Percentiles rank a stretch among this genome's conserved stretches.
Evolutionary conservation across 2,113 vertebrate genomes (phyloP).

Genomic region (Uria lomvia): DNA sequence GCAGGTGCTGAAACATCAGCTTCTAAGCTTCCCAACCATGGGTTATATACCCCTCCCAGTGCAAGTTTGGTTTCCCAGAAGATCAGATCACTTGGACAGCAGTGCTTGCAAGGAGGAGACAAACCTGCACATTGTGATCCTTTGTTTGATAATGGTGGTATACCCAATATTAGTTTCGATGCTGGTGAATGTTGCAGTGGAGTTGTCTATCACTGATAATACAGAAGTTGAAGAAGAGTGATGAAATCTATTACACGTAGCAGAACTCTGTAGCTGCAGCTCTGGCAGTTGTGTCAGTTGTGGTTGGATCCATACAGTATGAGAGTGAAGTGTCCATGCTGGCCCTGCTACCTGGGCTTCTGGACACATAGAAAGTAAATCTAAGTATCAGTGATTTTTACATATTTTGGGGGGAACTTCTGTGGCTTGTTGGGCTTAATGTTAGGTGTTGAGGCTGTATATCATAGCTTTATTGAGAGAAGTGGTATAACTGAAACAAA

Average conservation of each 20-base stretch:
- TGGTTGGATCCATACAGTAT: neutral
- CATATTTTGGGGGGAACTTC: neutral
- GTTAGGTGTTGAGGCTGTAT: neutral
- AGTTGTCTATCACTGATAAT: neutral
- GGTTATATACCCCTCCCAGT: neutral
- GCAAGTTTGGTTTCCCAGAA: neutral
- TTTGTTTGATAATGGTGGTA: rapidly evolving
- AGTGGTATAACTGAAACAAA: neutral
- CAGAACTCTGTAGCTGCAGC: neutral
- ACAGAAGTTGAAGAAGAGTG: neutral
- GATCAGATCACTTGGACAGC: neutral
- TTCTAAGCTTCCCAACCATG: neutral
- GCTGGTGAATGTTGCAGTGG: neutral
- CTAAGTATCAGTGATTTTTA: neutral
- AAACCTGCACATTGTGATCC: neutral
- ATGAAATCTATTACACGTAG: neutral
- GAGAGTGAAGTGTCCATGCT: neutral
- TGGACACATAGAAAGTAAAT: neutral
- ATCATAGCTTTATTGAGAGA: neutral
- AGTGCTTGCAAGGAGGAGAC: neutral
- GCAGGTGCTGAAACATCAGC: neutral
- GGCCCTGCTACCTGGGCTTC: neutral
- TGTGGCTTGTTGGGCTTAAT: neutral
- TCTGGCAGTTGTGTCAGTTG: neutral
- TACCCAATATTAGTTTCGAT: neutral